Conservation (phyloP, 2,888 invertebrate species). For the Timema cristinae region DNA sequence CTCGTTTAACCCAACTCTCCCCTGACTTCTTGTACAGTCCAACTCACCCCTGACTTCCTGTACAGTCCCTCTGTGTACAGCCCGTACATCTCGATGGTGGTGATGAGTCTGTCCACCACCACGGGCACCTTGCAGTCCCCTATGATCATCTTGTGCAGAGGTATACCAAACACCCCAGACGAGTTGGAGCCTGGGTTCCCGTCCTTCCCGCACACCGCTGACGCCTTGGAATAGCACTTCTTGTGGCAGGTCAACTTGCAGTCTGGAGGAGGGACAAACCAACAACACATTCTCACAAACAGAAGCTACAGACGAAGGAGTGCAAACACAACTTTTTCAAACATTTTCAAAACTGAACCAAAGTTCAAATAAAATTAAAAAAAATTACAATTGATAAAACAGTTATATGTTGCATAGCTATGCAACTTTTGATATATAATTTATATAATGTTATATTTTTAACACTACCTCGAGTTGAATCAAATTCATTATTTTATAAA, state of each 20-base stretch:
- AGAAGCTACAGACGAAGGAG: no score
- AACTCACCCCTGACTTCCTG: conserved; percentile 83
- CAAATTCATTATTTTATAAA: no score
- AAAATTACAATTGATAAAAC: no score
- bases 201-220: conserved; percentile 51
- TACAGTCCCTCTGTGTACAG: conserved; percentile 91
- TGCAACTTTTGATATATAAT: no score
- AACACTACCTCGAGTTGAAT: no score
- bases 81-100: conserved; percentile 86
- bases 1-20: no score
- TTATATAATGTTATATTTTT: no score
- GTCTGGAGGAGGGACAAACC: conserved; percentile 43
- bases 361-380: no score
- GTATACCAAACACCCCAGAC: conserved; percentile 75
- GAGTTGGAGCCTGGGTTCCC: conserved; percentile 17
- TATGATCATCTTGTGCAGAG: conserved; percentile 66
- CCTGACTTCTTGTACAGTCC: conserved; percentile 7
- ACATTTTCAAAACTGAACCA: no score
- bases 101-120: conserved; percentile 84
- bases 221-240: conserved; percentile 81
- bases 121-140: conserved; percentile 78
- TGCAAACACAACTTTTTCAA: no score
- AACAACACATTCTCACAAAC: no score
- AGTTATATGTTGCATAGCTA: no score
- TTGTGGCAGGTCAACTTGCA: conserved; percentile 93